phyloP scores from a whole-genome alignment of 2,797 vertebrate species.

The Hipposideros larvatus region DNA sequence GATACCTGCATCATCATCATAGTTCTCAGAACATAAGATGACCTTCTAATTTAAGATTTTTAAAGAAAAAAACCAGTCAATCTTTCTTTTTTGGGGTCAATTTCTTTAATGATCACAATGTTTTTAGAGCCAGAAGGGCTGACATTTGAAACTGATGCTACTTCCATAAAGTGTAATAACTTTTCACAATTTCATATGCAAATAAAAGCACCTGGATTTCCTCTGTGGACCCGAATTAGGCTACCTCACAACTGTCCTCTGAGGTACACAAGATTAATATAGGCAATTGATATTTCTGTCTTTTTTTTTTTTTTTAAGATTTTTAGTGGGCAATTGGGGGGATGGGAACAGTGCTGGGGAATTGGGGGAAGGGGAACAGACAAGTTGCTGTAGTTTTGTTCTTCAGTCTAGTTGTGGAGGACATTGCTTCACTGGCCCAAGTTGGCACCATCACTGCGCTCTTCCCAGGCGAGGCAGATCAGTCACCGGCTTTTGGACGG shows the following conservation, averaged over 20 bases:
- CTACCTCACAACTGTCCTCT: neutral
- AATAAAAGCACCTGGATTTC: neutral
- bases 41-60: neutral
- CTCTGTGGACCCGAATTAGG: neutral
- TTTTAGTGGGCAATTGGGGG: no score
- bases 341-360: no score
- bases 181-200: neutral
- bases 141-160: neutral
- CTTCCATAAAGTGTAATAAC: neutral
- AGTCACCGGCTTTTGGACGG: no score
- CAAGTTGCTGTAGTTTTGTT: no score
- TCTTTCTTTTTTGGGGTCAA: neutral
- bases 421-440: no score
- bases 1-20: neutral
- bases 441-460: no score
- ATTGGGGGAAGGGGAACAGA: no score
- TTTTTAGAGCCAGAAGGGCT: neutral
- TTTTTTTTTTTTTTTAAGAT: neutral
- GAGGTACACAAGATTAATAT: neutral
- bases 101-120: neutral
- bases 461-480: no score
- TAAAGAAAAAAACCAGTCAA: neutral
- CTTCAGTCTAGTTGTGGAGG: no score
- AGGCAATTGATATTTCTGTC: neutral
- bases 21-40: neutral